phyloP scores from a whole-genome alignment of 2,113 vertebrate species.

The Athene noctua region DNA sequence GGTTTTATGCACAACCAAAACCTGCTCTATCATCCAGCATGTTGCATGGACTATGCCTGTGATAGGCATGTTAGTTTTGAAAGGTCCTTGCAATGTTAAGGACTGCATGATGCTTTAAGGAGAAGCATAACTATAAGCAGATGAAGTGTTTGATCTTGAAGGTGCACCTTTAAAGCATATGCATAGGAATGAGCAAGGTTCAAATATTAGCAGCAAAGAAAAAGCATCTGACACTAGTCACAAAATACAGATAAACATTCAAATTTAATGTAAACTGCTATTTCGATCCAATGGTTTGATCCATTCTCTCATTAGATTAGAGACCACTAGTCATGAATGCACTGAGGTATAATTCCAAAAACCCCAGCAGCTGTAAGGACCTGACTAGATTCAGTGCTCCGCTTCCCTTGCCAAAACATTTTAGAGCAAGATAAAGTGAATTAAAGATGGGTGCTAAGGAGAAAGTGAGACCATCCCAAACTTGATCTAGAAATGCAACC shows the following conservation, averaged over 20 bases:
- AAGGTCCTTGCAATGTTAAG: not conserved
- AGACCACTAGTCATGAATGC: not conserved
- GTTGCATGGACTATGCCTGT: not conserved
- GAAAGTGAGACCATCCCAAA: not conserved
- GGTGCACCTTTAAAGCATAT: not conserved
- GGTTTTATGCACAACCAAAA: not conserved
- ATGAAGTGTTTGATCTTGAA: not conserved
- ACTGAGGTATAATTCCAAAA: not conserved
- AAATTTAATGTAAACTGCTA: not conserved
- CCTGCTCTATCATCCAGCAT: not conserved
- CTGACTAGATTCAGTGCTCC: not conserved
- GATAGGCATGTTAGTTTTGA: not conserved
- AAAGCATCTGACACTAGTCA: not conserved
- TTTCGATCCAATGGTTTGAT: not conserved
- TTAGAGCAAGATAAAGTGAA: not conserved
- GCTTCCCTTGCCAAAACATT: not conserved
- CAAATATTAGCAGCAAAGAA: not conserved
- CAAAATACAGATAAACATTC: not conserved
- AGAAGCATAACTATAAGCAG: not conserved
- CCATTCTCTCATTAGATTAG: not conserved
- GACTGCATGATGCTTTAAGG: not conserved
- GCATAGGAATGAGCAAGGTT: not conserved
- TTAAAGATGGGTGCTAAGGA: not conserved
- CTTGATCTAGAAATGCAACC: not conserved
- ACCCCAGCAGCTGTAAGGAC: not conserved